Base-by-base conservation (phyloP, 2,888 invertebrate genomes). In the Cylindroiulus punctatus region DNA sequence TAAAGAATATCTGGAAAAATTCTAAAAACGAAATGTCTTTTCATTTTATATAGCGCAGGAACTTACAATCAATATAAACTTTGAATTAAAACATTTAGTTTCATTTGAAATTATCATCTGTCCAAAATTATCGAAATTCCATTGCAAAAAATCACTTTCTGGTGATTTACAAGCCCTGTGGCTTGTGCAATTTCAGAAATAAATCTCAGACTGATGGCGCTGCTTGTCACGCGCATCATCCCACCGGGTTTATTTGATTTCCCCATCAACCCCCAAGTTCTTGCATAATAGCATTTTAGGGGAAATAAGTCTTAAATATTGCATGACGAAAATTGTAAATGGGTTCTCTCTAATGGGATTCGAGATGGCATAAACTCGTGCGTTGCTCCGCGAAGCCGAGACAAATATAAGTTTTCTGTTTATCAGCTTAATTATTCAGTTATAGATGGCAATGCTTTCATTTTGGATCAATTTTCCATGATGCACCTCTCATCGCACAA, bases 341-440 rank as follows among this genome's bases (percentile, higher is more conserved):
- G 76, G 76, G 76, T 30, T 76, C 30, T 76, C 76, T 30, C 76
- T 76, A 76, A 76, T 76, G 76, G 76, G 76, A 76, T 76, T 76
- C 30, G 30, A 30, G 30, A 26, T 76, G 14, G 76, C 76, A 1
- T 14, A 76, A 76, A 76, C 26, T 30, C 22, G 26, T 65, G 26
- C 10, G 22, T 26, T 10, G 26, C 10, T 26, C 76, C 3, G 14
- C 12, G 57, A 76, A 26, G 76, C 76, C 76, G 76, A 76, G 76
- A 76, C 76, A 76, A 76, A 76, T 76, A 76, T 76, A 76, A 76
- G 30, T 76, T 76, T 76, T 76, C 76, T 76, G 76, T 76, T 76
- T 76, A 76, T 76, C 76, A 14, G 76, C 30, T 76, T 76, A 76
- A 76, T 76, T 76, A 76, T 76, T 76, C 76, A 76, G 76, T 76